Evolutionary conservation across 2,797 vertebrate species (phyloP), one percentile per base, ranked within the genome.

Genomic region (Myotis daubentonii): DNA sequence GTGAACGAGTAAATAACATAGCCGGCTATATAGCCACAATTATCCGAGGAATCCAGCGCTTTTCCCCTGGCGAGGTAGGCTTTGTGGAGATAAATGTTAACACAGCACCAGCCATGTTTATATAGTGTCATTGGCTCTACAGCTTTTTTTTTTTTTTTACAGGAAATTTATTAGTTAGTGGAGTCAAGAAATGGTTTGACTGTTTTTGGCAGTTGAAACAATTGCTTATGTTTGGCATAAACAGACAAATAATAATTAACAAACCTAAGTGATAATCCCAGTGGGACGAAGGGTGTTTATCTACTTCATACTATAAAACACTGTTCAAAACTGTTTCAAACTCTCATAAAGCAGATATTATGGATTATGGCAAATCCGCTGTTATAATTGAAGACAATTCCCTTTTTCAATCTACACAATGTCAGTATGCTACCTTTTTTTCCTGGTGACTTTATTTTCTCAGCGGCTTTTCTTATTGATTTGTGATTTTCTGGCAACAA

Each of bases 301-400:
- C 90, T 87, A 41, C 91, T 89, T 87, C 41, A 60, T 47, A 44
- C 60, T 38, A 8, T 86, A 87, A 96, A 95, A 70, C 85, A 38
- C 44, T 80, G 22, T 47, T n/a, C 13, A 22, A 49, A 79, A 88
- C 44, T 60, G 53, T 87, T 91, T 51, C 86, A 71, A 55, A 60
- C 65, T 53, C 72, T 91, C 74, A 19, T 94, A 81, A 87, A 8
- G 17, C 55, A 70, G 83, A 41, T 81, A 95, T 87, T 92, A 92
- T 95, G 91, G 94, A 89, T 95, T 74, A 86, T 44, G 83, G 66
- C 60, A 94, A 96, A 96, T 92, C 90, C 92, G 79, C 93, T 89
- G 81, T 90, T 89, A 86, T 85, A 93, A 93, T 49, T 94, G 94
- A 85, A 94, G 82, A 78, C 60, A 23, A 68, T 91, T 94, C 83